phyloP scores from a whole-genome alignment of 2,113 vertebrate genomes.

The Paedocypris sp. region DNA sequence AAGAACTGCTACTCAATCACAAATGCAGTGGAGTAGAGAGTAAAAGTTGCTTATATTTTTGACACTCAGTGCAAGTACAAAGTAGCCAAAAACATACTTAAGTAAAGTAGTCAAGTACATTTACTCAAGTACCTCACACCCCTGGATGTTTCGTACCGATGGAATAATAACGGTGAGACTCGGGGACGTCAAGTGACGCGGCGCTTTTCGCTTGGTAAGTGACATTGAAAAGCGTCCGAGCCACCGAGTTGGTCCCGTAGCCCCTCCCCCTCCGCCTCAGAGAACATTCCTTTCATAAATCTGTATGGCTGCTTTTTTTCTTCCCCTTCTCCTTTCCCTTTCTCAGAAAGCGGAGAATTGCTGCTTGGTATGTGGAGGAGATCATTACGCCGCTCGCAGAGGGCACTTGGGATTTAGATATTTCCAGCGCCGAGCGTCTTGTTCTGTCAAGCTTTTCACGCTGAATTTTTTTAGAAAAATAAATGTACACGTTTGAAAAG shows the following conservation, averaged over 20 bases:
- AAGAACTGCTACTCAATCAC: too few species aligned
- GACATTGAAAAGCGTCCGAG: conserved; percentile 25
- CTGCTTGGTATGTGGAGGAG: conserved; percentile 41
- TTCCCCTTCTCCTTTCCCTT: background rate
- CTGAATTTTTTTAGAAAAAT: background rate
- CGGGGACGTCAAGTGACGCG: too few species aligned
- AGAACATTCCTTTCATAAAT: conserved; percentile 59
- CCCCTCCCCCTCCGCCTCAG: conserved; percentile 28
- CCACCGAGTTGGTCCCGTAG: conserved; percentile 32
- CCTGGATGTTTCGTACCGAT: too few species aligned
- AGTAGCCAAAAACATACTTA: too few species aligned
- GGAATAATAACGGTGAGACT: too few species aligned
- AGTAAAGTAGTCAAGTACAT: too few species aligned
- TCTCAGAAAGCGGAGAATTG: conserved; percentile 40
- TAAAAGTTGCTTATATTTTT: too few species aligned
- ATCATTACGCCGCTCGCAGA: background rate
- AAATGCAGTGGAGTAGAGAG: too few species aligned
- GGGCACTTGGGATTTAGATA: conserved; percentile 1
- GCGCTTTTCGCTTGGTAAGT: too few species aligned
- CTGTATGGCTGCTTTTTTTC: conserved; percentile 27
- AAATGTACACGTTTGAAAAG: too few species aligned
- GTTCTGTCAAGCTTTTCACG: background rate
- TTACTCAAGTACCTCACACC: too few species aligned
- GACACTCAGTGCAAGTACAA: too few species aligned
- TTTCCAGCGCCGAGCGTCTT: conserved; percentile 7